phyloP scores from a whole-genome alignment of 2,113 vertebrate species.

The Cyprinodon variegatus region DNA sequence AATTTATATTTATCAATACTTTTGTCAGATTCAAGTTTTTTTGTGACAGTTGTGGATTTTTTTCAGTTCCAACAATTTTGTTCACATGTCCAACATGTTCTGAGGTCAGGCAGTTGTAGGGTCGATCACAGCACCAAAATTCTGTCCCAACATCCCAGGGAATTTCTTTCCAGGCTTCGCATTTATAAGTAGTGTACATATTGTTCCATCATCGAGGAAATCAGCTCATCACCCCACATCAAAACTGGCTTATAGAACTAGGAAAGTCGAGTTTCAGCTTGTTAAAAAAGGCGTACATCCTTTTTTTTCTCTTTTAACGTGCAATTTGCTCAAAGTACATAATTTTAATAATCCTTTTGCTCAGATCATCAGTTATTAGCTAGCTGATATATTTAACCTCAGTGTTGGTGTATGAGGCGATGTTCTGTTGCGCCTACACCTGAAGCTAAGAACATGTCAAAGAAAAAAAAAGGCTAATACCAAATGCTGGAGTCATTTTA shows the following conservation, averaged over 20 bases:
- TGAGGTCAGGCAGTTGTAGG: constrained; percentile 31
- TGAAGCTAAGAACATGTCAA: constrained; percentile 21
- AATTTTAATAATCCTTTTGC: constrained; percentile 27
- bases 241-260: constrained; percentile 30
- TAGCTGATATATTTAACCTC: constrained; percentile 5
- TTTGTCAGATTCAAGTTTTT: too few relatives aligned
- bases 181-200: background rate
- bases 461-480: constrained; percentile 14
- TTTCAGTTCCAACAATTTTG: background rate
- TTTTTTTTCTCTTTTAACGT: constrained; percentile 20
- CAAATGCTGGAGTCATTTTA: constrained; percentile 36
- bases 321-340: constrained; percentile 30
- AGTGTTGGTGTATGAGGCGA: background rate
- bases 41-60: too few relatives aligned
- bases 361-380: constrained; percentile 15
- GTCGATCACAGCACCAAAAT: background rate
- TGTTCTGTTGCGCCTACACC: constrained; percentile 37
- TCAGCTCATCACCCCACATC: constrained; percentile 9
- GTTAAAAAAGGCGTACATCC: constrained; percentile 22
- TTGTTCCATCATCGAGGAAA: constrained; percentile 22
- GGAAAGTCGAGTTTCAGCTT: constrained; percentile 48
- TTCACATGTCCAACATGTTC: constrained; percentile 48
- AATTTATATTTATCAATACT: too few relatives aligned
- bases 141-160: constrained; percentile 27
- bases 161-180: background rate